These are phyloP conservation scores for Lagria hirta DNA, from an alignment of 2,888 invertebrate genomes.

Conservation along the genomic window DNA sequence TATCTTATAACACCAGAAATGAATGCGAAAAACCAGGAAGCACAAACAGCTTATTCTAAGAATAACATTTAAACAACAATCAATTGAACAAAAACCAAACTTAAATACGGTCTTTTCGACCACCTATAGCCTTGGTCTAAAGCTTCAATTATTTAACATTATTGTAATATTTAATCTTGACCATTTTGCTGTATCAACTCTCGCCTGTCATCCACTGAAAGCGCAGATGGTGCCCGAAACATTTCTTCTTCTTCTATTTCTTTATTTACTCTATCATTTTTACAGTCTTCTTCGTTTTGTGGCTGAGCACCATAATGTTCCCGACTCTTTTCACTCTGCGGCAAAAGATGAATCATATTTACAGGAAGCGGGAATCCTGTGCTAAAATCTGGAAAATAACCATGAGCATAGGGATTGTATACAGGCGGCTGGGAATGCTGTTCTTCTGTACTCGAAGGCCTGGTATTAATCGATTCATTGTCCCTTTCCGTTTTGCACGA, in stretches of 20 bases:
- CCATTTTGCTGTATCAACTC: constrained; percentile 77
- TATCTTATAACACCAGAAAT: constrained; percentile 41
- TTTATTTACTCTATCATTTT: constrained; percentile 27
- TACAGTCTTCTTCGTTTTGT: constrained; percentile 56
- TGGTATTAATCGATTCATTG: constrained; percentile 47
- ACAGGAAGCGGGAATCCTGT: constrained; percentile 81
- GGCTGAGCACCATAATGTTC: constrained; percentile 61
- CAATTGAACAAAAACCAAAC: constrained; percentile 21
- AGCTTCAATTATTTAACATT: background rate
- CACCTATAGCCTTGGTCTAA: too few species aligned
- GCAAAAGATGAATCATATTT: constrained; percentile 81
- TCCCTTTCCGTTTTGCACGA: constrained; percentile 53
- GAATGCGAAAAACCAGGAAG: constrained; percentile 48
- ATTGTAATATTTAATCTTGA: constrained; percentile 61
- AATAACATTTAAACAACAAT: constrained; percentile 23
- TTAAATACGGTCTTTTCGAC: too few species aligned
- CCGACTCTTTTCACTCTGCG: constrained; percentile 74
- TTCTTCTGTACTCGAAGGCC: constrained; percentile 68
- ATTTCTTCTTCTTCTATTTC: constrained; percentile 51
- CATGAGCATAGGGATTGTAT: constrained; percentile 76
- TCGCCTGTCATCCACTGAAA: constrained; percentile 63
- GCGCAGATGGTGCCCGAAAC: constrained; percentile 57
- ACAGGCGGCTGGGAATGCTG: constrained; percentile 59
- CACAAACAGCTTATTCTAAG: constrained; percentile 41
- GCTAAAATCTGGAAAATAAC: constrained; percentile 80